phyloP scores from a whole-genome alignment of 2,888 invertebrate species.

The Orthosia gracilis region DNA sequence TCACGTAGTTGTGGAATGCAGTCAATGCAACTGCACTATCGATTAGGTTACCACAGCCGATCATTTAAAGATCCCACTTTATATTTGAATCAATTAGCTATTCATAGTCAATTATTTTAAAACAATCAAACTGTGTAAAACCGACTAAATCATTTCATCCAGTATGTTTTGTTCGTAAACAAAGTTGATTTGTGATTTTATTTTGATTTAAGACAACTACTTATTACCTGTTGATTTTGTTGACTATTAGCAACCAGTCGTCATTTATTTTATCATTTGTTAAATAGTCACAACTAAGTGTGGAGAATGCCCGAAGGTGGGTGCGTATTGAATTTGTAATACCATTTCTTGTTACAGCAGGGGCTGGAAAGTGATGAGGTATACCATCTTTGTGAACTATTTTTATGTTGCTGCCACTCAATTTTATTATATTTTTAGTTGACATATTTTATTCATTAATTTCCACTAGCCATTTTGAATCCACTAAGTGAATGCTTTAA shows the following conservation, averaged over 20 bases:
- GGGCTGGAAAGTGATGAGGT: slow-evolving; percentile 98
- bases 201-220: slow-evolving; percentile 68
- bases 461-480: slow-evolving; percentile 88
- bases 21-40: slow-evolving; percentile 81
- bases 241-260: slow-evolving; percentile 67
- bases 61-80: slow-evolving; percentile 78
- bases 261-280: slow-evolving; percentile 76
- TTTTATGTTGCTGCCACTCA: slow-evolving; percentile 91
- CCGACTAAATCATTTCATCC: slow-evolving; percentile 72
- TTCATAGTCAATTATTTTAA: slow-evolving; percentile 69
- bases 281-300: slow-evolving; percentile 75
- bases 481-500: slow-evolving; percentile 89
- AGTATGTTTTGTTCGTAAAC: slow-evolving; percentile 75
- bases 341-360: slow-evolving; percentile 94
- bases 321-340: slow-evolving; percentile 91
- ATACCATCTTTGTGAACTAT: slow-evolving; percentile 92
- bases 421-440: slow-evolving; percentile 89
- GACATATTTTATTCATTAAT: slow-evolving; percentile 88
- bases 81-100: slow-evolving; percentile 72
- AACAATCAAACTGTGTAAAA: slow-evolving; percentile 65
- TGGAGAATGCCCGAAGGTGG: slow-evolving; percentile 89
- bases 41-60: slow-evolving; percentile 78
- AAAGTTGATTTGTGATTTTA: slow-evolving; percentile 73
- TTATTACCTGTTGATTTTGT: slow-evolving; percentile 68
- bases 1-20: slow-evolving; percentile 87